These are phyloP conservation scores for Taurulus bubalis DNA, from an alignment of 2,113 vertebrate species.

Conservation along the genomic window DNA sequence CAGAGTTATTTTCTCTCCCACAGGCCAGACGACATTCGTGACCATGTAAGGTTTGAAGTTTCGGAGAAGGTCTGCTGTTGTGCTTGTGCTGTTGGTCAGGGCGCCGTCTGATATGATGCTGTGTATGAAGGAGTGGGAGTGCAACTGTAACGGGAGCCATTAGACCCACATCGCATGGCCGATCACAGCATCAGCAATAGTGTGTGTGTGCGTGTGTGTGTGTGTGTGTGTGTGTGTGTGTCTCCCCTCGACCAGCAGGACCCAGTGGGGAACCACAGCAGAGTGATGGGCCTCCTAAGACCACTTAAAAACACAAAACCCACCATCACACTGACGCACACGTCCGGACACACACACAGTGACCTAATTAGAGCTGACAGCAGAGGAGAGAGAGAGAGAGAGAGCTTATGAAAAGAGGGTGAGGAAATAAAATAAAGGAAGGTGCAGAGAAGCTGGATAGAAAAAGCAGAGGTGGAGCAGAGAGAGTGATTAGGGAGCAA, in stretches of 20 bases:
- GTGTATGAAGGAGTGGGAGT: constrained; percentile 23
- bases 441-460: constrained; percentile 24
- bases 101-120: constrained; percentile 27
- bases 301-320: constrained; percentile 56
- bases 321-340: constrained; percentile 30
- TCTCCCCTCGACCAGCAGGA: constrained; percentile 25
- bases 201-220: background rate
- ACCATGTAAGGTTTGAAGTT: background rate
- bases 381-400: constrained; percentile 32
- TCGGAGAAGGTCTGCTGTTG: background rate
- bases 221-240: background rate
- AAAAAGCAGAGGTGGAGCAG: constrained; percentile 51
- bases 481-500: constrained; percentile 46
- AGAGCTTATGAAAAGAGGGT: constrained; percentile 29
- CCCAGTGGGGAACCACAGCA: constrained; percentile 13
- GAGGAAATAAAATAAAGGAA: constrained; percentile 2
- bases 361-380: constrained; percentile 64
- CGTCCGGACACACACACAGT: constrained; percentile 24
- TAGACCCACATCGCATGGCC: constrained; percentile 29
- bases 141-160: constrained; percentile 41
- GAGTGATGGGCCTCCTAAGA: constrained; percentile 55
- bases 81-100: constrained; percentile 8
- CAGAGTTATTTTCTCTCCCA: background rate
- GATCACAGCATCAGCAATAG: constrained; percentile 49
- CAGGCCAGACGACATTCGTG: background rate